Conservation (phyloP, 2,797 vertebrate genomes). For the Falco novaeseelandiae region DNA sequence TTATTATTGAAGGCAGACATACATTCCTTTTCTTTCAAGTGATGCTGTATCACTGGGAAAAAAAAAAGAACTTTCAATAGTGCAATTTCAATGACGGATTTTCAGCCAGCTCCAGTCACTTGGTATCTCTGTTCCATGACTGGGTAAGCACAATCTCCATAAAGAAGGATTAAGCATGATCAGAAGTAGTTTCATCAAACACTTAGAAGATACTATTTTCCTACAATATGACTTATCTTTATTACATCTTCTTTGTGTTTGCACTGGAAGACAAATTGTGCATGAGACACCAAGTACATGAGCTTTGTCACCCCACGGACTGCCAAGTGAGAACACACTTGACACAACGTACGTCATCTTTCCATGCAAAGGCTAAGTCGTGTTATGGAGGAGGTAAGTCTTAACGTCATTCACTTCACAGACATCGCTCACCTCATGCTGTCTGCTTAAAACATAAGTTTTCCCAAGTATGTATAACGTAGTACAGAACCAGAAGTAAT, state of each 20-base stretch:
- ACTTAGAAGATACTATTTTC: background rate
- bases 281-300: background rate
- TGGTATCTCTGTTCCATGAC: background rate
- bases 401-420: background rate
- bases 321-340: background rate
- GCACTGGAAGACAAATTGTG: background rate
- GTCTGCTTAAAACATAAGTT: background rate
- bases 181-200: background rate
- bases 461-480: background rate
- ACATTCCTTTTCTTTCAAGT: rapidly evolving
- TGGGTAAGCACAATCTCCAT: background rate
- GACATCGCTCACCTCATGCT: background rate
- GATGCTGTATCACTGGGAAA: background rate
- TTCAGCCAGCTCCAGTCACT: background rate
- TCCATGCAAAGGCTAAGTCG: background rate
- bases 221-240: background rate
- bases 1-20: background rate
- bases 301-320: background rate
- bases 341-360: background rate
- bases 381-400: background rate
- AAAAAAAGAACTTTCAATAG: background rate
- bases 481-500: background rate
- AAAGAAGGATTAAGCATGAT: background rate
- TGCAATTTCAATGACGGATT: background rate
- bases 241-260: background rate